These are phyloP conservation scores for Morelia viridis DNA, from an alignment of 2,797 vertebrate genomes.

Conservation along the genomic window DNA sequence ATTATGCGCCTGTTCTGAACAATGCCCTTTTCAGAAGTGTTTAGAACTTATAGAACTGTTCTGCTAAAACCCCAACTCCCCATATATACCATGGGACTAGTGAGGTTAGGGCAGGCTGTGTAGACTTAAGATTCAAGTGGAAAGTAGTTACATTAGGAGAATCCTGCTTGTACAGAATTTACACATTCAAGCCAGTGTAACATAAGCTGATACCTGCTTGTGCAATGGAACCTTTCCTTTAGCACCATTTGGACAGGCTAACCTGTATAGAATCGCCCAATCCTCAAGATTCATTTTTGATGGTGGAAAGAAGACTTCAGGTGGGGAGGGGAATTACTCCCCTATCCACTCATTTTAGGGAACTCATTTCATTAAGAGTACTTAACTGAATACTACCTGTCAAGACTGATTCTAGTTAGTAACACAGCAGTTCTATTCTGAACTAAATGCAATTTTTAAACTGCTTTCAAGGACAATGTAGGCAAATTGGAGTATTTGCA, in stretches of 20 bases:
- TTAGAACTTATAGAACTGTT: too few species aligned
- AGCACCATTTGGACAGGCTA: background rate
- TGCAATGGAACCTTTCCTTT: background rate
- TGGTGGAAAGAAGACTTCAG: background rate
- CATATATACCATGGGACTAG: background rate
- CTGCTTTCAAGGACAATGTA: background rate
- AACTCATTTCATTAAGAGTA: background rate
- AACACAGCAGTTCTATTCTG: background rate
- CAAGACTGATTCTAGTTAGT: background rate
- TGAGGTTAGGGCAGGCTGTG: background rate
- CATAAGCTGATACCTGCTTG: background rate
- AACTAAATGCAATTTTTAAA: background rate
- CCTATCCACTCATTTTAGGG: background rate
- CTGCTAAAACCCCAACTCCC: too few species aligned
- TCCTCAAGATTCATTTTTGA: background rate
- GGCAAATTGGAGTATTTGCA: background rate
- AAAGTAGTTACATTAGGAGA: background rate
- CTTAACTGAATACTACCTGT: background rate
- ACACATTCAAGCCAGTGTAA: background rate
- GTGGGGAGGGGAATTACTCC: background rate
- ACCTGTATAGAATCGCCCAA: background rate
- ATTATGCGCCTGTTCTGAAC: too few species aligned
- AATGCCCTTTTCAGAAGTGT: too few species aligned
- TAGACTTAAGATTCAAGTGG: background rate
- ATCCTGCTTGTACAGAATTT: background rate